These are phyloP conservation scores for Pyrocoelia pectoralis DNA, from an alignment of 2,888 invertebrate genomes.

Conservation along the genomic window DNA sequence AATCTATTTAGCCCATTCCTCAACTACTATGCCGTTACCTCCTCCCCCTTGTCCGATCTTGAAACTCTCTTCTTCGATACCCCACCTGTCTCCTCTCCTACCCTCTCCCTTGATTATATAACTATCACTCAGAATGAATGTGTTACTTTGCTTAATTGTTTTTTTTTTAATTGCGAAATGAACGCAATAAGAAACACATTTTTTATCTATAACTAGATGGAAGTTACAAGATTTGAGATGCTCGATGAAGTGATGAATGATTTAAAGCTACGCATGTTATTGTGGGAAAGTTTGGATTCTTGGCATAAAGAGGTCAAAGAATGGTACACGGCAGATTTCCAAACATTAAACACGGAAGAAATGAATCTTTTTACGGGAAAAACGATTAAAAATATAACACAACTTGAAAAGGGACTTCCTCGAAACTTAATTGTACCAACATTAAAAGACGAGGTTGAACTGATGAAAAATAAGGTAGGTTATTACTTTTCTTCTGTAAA, in stretches of 20 bases:
- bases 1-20: no score
- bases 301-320: constrained; percentile 74
- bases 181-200: no score
- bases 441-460: constrained; percentile 79
- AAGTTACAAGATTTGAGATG: constrained; percentile 82
- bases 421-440: constrained; percentile 79
- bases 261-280: constrained; percentile 77
- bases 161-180: no score
- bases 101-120: no score
- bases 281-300: constrained; percentile 80
- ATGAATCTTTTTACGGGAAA: constrained; percentile 71
- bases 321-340: constrained; percentile 73
- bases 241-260: constrained; percentile 82
- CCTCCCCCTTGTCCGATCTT: no score
- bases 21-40: no score
- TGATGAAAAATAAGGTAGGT: constrained; percentile 79
- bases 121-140: no score
- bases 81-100: no score
- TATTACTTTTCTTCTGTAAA: not conserved
- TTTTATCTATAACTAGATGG: constrained; percentile 68
- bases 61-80: no score
- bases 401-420: constrained; percentile 85
- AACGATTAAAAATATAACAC: constrained; percentile 76
- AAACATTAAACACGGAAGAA: constrained; percentile 75
- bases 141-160: no score